These are phyloP conservation scores for Eospalax fontanierii DNA, from an alignment of 2,797 vertebrate genomes.

Conservation along the genomic window DNA sequence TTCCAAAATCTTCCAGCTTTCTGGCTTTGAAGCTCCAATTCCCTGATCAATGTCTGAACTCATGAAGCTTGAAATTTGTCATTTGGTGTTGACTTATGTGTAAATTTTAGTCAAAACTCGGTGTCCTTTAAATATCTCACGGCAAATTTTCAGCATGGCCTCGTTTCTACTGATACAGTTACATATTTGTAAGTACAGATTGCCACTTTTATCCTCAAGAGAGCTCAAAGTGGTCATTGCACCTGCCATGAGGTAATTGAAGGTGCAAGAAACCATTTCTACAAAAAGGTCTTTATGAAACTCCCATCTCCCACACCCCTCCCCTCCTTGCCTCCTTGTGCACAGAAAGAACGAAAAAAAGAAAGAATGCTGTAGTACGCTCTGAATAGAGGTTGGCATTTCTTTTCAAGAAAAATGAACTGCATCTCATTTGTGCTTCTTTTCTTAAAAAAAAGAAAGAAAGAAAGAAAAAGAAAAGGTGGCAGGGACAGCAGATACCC, in stretches of 20 bases:
- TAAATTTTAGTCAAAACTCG: constrained; percentile 80
- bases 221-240: constrained; percentile 74
- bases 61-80: constrained; percentile 81
- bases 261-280: constrained; percentile 75
- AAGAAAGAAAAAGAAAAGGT: not conserved
- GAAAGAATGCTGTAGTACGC: constrained; percentile 34
- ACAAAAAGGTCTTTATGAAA: constrained; percentile 73
- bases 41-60: constrained; percentile 78
- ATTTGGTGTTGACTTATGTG: constrained; percentile 77
- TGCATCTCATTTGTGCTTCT: constrained; percentile 63
- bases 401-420: constrained; percentile 74
- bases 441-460: constrained; percentile 27
- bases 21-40: constrained; percentile 74
- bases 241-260: constrained; percentile 76
- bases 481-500: not conserved
- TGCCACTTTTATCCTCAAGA: constrained; percentile 77
- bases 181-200: constrained; percentile 81
- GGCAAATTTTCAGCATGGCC: constrained; percentile 80
- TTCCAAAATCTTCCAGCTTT: constrained; percentile 70
- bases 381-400: constrained; percentile 68
- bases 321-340: constrained; percentile 6
- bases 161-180: constrained; percentile 75
- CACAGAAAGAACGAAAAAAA: constrained; percentile 26
- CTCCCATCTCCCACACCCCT: not conserved
- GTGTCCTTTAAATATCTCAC: constrained; percentile 73